These are phyloP conservation scores for Candidula unifasciata DNA, from an alignment of 2,888 invertebrate genomes.

Conservation along the genomic window DNA sequence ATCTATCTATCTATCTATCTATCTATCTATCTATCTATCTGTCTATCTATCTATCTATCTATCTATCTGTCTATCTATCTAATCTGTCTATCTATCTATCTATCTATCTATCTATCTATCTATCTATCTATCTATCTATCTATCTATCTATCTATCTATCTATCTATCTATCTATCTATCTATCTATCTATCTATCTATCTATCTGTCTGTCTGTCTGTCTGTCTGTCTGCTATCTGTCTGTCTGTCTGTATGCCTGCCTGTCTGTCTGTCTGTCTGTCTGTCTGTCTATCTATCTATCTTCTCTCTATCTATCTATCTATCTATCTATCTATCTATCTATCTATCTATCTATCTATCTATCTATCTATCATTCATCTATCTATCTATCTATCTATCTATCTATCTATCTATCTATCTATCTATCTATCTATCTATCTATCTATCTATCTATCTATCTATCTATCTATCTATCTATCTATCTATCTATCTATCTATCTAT, in stretches of 20 bases:
- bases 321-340: background rate
- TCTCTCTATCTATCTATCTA: too few species aligned
- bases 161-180: too few species aligned
- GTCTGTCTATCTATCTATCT: too few species aligned
- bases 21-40: slow-evolving; percentile 9
- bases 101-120: slow-evolving; percentile 13
- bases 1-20: slow-evolving; percentile 10
- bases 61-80: too few species aligned
- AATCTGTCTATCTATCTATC: too few species aligned
- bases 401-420: too few species aligned
- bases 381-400: background rate
- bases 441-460: background rate
- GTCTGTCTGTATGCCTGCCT: slow-evolving; percentile 36
- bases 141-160: background rate
- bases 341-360: slow-evolving; percentile 26
- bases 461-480: slow-evolving; percentile 38
- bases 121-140: slow-evolving; percentile 42
- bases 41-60: too few species aligned
- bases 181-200: too few species aligned
- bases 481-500: slow-evolving; percentile 26
- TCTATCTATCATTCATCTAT: slow-evolving; percentile 45
- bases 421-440: too few species aligned
- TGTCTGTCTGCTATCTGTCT: background rate
- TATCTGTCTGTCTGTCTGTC: background rate
- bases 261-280: slow-evolving; percentile 24